phyloP scores from a whole-genome alignment of 2,113 vertebrate species.

The Muntiacus reevesi region DNA sequence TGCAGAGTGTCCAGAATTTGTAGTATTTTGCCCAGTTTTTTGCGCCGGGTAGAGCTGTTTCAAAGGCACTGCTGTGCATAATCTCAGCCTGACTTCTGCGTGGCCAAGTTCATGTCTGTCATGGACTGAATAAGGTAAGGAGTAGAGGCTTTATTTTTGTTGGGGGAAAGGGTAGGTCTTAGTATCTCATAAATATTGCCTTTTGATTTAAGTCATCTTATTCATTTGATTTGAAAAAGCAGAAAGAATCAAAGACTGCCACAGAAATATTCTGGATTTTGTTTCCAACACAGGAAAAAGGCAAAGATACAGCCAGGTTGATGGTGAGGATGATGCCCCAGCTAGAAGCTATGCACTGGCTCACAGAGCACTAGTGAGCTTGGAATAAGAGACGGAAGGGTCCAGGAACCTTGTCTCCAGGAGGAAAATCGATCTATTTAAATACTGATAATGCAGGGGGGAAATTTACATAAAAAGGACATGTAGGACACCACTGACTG shows the following conservation, averaged over 20 bases:
- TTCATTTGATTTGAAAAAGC: not conserved
- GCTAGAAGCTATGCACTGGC: fast-evolving
- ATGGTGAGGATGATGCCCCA: fast-evolving
- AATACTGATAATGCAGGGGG: not conserved
- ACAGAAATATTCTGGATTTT: not conserved
- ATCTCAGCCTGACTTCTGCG: not conserved
- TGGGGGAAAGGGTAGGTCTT: not conserved
- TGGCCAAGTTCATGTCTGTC: not conserved
- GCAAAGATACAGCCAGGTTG: not conserved
- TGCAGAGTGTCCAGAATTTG: fast-evolving
- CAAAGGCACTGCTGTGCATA: fast-evolving
- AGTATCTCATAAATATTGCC: not conserved
- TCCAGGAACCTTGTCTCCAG: not conserved
- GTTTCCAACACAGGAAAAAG: not conserved
- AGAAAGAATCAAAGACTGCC: not conserved
- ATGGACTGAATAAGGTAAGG: not conserved
- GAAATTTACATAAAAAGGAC: not conserved
- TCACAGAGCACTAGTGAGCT: fast-evolving
- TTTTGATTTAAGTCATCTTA: not conserved
- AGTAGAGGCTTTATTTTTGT: not conserved
- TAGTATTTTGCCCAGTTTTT: fast-evolving
- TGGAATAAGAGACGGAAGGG: fast-evolving
- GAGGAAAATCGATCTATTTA: no score
- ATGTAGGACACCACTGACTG: fast-evolving
- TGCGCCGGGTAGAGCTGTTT: fast-evolving